Evolutionary conservation across 2,113 vertebrate genomes (phyloP), one percentile per base, ranked within the genome.

Genomic region (Barnardius zonarius): DNA sequence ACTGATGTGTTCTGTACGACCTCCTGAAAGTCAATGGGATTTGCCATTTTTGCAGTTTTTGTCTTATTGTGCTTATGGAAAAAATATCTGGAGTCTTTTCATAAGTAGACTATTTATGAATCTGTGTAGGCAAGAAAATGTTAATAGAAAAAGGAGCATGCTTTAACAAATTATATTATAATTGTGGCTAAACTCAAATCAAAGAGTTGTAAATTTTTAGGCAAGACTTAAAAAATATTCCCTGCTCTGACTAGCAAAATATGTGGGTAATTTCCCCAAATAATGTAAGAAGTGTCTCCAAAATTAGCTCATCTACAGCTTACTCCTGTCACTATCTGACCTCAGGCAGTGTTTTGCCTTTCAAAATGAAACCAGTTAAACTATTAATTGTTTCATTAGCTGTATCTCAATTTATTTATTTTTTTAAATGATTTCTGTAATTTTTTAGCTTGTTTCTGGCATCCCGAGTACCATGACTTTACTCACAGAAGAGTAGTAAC

Each of bases 161-260:
- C 80, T 81, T 91, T 73, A 92, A 64, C 17, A 94, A 87, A 76
- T 92, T 87, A 16, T 30, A 55, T 59, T 93, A 39, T 66, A 89
- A 86, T 57, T 95, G 61, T 81, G 49, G 41, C 81, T 96, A 87
- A 52, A 75, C 94, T 92, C 77, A 46, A 83, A 76, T 77, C 72
- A 86, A 69, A 94, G 43, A 92, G 62, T 37, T 90, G 73, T 86
- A 81, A 86, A 93, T 96, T 93, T 96, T 95, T 95, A 94, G 79
- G 69, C 86, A 91, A 84, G 67, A 43, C 35, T 91, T 91, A 28
- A 92, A 90, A 88, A 97, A 61, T 91, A 85, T 43, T 88, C 31
- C 8, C 17, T 72, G 18, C 14, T 79, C 23, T 83, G 20, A n/a
- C 44, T 83, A 79, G 39, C 5, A 86, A 95, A 90, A 83, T 41